Conservation (phyloP, 2,888 invertebrate genomes). For the Drosophila diplacantha region DNA sequence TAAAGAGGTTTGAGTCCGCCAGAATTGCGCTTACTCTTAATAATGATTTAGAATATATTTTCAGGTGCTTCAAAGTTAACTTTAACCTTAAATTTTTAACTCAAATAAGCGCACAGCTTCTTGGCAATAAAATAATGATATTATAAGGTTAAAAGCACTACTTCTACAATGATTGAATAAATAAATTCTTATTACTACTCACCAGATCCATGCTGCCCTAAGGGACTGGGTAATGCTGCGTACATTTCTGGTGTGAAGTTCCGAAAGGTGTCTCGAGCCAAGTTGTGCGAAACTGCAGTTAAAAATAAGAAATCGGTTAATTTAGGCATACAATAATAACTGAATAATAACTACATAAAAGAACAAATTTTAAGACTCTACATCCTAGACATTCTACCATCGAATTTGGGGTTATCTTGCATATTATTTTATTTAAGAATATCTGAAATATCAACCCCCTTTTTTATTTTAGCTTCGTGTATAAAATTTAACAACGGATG, state of each 20-base stretch:
- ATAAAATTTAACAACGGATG: not conserved
- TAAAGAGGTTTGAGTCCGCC: not conserved
- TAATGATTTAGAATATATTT: not conserved
- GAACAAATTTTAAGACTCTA: too few species aligned
- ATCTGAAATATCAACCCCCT: not conserved
- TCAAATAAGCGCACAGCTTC: not conserved
- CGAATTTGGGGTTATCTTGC: not conserved
- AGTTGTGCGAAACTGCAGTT: conserved; percentile 53
- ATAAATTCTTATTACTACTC: conserved; percentile 19
- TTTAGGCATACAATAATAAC: not conserved
- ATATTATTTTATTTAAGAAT: not conserved
- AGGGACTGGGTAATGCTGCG: conserved; percentile 33
- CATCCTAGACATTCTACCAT: too few species aligned
- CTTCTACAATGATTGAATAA: not conserved
- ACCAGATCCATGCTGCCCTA: conserved; percentile 49
- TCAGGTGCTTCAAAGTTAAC: not conserved
- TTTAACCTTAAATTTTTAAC: not conserved
- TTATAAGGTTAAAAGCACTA: not conserved
- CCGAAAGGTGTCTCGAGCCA: conserved; percentile 51
- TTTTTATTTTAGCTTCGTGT: not conserved
- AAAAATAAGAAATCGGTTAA: not conserved
- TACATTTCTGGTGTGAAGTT: conserved; percentile 50
- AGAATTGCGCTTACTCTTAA: not conserved
- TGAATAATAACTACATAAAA: not conserved
- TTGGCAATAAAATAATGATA: too few species aligned